Evolutionary conservation across 2,888 invertebrate genomes (phyloP).

Genomic region (Agonopterix alstromeriana): DNA sequence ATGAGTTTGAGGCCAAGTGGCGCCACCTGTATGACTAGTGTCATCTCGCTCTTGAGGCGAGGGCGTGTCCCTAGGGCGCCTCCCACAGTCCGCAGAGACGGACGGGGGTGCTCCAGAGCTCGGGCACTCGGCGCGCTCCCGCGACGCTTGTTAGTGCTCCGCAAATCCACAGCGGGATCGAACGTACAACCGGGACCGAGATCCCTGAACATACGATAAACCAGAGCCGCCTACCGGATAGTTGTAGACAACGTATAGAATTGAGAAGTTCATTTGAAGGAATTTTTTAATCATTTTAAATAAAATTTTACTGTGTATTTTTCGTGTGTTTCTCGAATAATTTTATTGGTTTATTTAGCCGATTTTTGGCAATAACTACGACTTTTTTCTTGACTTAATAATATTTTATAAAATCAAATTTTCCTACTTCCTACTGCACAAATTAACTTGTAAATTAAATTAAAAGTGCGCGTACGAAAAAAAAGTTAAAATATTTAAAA

Average conservation of each 20-base stretch:
- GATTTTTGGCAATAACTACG: background rate
- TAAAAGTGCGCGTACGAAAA: slow-evolving; percentile 17
- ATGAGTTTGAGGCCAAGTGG: slow-evolving; percentile 34
- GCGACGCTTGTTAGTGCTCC: slow-evolving; percentile 76
- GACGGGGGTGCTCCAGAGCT: slow-evolving; percentile 73
- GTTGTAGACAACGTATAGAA: slow-evolving; percentile 18
- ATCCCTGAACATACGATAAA: slow-evolving; percentile 70
- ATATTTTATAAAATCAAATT: too few species aligned
- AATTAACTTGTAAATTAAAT: background rate
- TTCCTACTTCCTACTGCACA: too few species aligned
- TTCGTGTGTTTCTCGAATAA: background rate
- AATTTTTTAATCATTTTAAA: background rate
- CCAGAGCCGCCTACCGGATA: slow-evolving; percentile 63
- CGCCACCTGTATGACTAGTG: slow-evolving; percentile 58
- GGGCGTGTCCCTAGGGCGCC: slow-evolving; percentile 76
- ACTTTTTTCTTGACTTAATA: too few species aligned
- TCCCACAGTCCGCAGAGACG: slow-evolving; percentile 73
- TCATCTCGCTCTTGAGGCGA: slow-evolving; percentile 73
- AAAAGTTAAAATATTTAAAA: slow-evolving; percentile 22
- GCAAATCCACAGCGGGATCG: slow-evolving; percentile 76
- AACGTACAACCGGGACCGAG: slow-evolving; percentile 70
- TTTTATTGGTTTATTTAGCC: background rate
- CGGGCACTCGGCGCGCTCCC: slow-evolving; percentile 71
- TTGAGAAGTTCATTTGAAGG: background rate
- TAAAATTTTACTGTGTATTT: background rate